A percentile compares a stretch with the other conserved stretches of the same genome.
These are phyloP conservation scores for Scomber japonicus DNA, from an alignment of 2,113 vertebrate genomes.

Conservation along the genomic window DNA sequence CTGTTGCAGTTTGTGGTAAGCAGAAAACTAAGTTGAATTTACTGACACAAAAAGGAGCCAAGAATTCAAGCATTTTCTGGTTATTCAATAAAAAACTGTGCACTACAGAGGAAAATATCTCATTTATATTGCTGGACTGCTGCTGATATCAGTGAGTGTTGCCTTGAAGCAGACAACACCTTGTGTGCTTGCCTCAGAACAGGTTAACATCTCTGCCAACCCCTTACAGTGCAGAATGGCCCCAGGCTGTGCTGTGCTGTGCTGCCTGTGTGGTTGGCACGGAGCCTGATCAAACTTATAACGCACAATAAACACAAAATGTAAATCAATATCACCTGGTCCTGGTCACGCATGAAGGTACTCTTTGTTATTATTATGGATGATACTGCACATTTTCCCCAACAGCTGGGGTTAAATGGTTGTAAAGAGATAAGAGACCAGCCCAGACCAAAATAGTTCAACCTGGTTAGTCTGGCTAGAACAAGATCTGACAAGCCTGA, in stretches of 20 bases:
- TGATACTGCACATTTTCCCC: neutral
- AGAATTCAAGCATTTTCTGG: neutral
- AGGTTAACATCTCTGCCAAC: conserved; percentile 42
- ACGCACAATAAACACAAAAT: neutral
- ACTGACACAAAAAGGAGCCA: neutral
- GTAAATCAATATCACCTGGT: neutral
- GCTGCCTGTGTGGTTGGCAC: neutral
- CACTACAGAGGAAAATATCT: conserved; percentile 11
- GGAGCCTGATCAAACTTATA: conserved; percentile 6
- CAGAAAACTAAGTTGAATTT: neutral
- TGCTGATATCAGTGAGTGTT: conserved; percentile 32
- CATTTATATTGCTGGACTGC: conserved; percentile 4
- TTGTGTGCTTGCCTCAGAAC: conserved; percentile 35
- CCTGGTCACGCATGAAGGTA: neutral
- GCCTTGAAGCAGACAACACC: conserved; percentile 34
- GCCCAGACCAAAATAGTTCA: too few relatives aligned
- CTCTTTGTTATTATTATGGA: neutral
- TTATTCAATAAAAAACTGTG: conserved; percentile 13
- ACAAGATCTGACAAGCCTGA: neutral
- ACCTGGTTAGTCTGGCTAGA: neutral
- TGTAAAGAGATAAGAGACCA: too few relatives aligned
- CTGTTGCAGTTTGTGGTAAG: neutral
- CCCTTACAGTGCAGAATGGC: conserved; percentile 6
- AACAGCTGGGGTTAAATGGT: neutral
- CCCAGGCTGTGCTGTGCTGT: neutral